Evolutionary conservation across 2,888 invertebrate genomes (phyloP), one percentile per base, ranked within the genome.

Genomic region (Eilema depressum): DNA sequence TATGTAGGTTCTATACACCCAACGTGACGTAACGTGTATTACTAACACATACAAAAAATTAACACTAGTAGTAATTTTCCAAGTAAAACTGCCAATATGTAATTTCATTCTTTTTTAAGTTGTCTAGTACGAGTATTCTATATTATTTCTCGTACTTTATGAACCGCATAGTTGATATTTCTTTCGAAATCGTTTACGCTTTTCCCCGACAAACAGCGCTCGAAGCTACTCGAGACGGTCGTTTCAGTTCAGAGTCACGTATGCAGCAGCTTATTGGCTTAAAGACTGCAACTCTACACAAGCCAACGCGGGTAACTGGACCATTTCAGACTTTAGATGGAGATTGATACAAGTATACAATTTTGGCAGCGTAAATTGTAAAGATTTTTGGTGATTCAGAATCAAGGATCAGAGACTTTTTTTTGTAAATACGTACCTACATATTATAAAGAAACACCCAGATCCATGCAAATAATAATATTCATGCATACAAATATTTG

Each of bases 281-380:
- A 73, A 82, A 80, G 80, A 77, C 73, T 78, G 73, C 80, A 82
- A 75, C 81, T 71, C 63, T 77, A 73, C 71, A 72, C 71, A 70
- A 70, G 65, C 71, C 70, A 63, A 62, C 68, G 12, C 66, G 68
- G 47, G 25, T 41, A 62, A 57, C 20, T 69, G 69, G 68, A 64
- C 69, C 82, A 80, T 75, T 20, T 47, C 20, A 20, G 47, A 47
- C 47, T 20, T 47, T 17, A 20, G 20, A 47, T 47, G 20, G 47
- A 47, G 47, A 47, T 47, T 47, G 47, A 47, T 47, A 20, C 7
- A 5, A 20, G 0, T 20, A 20, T 47, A 47, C 20, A 47, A 41
- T 41, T 41, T 7, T 20, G 17, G 5, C 47, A 20, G 20, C 47
- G 20, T 20, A 47, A 20, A 47, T 47, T 17, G 41, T 14, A 41